Evolutionary conservation across 1,140 invertebrate genomes (phyloP), one percentile per base, ranked within the genome.

Genomic region (Hylaeus volcanicus): DNA sequence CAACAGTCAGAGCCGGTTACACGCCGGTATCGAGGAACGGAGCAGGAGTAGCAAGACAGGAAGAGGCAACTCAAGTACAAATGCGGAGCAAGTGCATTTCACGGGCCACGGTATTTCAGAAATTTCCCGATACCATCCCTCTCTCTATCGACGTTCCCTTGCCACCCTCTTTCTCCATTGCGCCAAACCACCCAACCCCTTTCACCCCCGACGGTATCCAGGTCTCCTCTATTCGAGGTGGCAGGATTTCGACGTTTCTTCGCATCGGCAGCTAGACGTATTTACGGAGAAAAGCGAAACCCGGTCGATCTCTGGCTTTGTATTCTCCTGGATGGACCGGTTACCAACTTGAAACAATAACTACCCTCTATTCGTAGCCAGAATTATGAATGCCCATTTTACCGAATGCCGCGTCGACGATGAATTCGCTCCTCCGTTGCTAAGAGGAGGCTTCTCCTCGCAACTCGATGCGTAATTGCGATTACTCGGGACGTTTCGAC

Each of bases 81-180:
- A 87, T 86, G 85, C 81, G 74, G 77, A 83, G 74, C 78, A 80
- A 87, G 86, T 87, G 85, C 86, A 87, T 87, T 86, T 87, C 82
- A 83, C 82, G 77, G 81, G 74, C 74, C 74, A 84, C 55, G 85
- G 86, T 87, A 87, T 87, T 84, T 87, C 78, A 87, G 86, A 87
- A 87, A 87, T 87, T 87, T 82, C 82, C 74, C 85, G 85, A 86
- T 87, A 86, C 66, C 74, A 41, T 63, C 65, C 74, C 65, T 71
- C 65, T 72, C 80, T 79, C 81, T 66, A 74, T 81, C 77, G 55
- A 15, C 74, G 71, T 68, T 53, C 66, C 60, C 68, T 51, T 58
- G 39, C 80, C 76, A 74, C 74, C 65, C 74, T 74, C 75, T 83
- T 73, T 81, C 77, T 85, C 63, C 66, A 68, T 87, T 72, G 79